Base-by-base conservation (phyloP, 2,888 invertebrate genomes). In the Pogonocherus hispidulus region DNA sequence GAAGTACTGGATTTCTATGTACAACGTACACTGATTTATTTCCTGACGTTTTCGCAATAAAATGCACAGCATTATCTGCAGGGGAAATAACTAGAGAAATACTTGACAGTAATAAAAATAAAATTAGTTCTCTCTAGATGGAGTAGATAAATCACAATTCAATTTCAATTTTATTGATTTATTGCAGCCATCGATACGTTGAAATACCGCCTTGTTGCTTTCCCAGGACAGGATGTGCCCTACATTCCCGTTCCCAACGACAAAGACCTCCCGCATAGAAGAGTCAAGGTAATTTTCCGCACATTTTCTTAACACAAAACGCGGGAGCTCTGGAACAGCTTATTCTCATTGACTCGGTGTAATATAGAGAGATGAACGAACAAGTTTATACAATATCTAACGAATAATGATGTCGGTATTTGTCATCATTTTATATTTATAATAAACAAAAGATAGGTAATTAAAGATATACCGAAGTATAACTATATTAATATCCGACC, bases 101-200 rank as follows among this genome's bases (percentile, higher is more conserved):
- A 27, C 19, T 44, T 44, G 63, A 63, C 51, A 51, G 46, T 60
- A 70, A 75, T 73, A 70, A 72, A 76, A 76, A 69, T 65, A 71
- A 68, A 73, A 74, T 74, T 73, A 74, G 67, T 69, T 72, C 66
- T 23, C 51, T 71, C 63, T 63, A 44, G 54, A 59, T 63, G 66
- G 67, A 71, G 67, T 60, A 73, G 76, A 76, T 74, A 74, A 72
- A 74, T 76, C 76, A 76, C 70, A 73, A 76, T 76, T 76, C 74
- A 73, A 75, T 76, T 76, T 75, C 72, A 70, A 67, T 72, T 76
- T 73, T 75, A 76, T 76, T 70, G 76, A 76, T 76, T 73, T 73
- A 71, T 70, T 70, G 74, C 68, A 66, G 55, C 55, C 63, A 57
- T 37, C 59, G 66, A 63, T 35, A 60, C 46, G 35, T 44, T 44